Base-by-base conservation (phyloP, 64 coral and sea anemone species). In the Porites lutea region DNA sequence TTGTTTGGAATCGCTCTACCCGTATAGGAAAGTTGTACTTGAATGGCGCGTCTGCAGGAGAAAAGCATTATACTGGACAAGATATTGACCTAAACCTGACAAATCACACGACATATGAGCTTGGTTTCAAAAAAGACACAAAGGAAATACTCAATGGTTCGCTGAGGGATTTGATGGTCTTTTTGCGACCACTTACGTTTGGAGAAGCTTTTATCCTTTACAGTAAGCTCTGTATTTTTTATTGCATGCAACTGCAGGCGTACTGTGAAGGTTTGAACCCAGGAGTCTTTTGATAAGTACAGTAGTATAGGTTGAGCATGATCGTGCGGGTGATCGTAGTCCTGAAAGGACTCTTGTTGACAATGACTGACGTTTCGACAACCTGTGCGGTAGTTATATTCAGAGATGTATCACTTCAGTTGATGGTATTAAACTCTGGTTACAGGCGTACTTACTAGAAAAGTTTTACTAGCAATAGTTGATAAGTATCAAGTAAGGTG, bases 61-160 rank as follows among this genome's bases (percentile, higher is more conserved):
- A 94, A 76, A n/a, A 3, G 1, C 11, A 7, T 55, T 73, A 14
- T 20, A 46, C 27, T 11, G 57, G 52, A 14, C 55, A 63, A 54
- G 82, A 65, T 48, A 57, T 91, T 11, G 77, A 95, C 53, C 48
- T 75, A 4, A 96, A 87, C 21, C 69, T 59, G 50, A 93, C 78
- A 5, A 92, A 86, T 68, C 90, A 96, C 57, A 65, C 58, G 45
- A 67, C 48, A 20, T 96, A 96, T 58, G 95, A 96, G 69, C 73
- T 96, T 46, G 95, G 95, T 46, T 45, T 85, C 16, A 96, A 96
- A 44, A 92, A 93, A 22, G 95, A 96, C 76, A 92, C 95, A 6
- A 48, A 44, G 7, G 53, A 93, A 8, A 43, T 15, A 21, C 83
- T 89, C 46, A 86, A 78, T 63, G 95, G 95, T 21, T 96, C 22